A percentile compares a stretch with the other conserved stretches of the same genome.
Conservation (phyloP, 2,888 invertebrate species). For the Scaptomyza tumidula region DNA sequence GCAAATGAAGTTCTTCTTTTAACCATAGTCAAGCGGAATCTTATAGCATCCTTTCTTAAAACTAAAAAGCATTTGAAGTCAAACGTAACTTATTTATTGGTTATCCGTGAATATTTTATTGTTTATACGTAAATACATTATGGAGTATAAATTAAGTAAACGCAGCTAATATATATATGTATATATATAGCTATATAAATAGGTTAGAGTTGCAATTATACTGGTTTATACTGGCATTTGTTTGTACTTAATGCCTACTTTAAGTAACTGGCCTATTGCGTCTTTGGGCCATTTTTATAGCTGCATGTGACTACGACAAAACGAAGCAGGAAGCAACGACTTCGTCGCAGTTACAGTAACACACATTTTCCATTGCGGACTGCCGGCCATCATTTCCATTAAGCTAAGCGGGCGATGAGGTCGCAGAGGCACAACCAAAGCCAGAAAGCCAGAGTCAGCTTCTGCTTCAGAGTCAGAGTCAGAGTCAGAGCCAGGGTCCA, state of each 20-base stretch:
- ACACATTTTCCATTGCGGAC: conserved; percentile 73
- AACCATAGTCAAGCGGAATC: too few relatives aligned
- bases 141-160: too few relatives aligned
- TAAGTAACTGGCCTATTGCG: conserved; percentile 16
- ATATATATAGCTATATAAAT: background rate
- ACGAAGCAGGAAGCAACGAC: conserved; percentile 59
- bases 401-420: conserved; percentile 51
- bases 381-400: conserved; percentile 72
- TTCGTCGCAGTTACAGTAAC: conserved; percentile 72
- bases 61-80: too few relatives aligned
- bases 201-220: background rate
- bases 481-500: conserved; percentile 54
- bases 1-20: too few relatives aligned
- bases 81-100: too few relatives aligned
- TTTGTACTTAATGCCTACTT: conserved; percentile 1
- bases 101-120: too few relatives aligned
- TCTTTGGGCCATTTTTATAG: conserved; percentile 32
- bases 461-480: conserved; percentile 30
- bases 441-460: conserved; percentile 23
- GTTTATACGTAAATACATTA: too few relatives aligned
- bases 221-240: background rate
- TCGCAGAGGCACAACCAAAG: conserved; percentile 45
- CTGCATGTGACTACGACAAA: conserved; percentile 42
- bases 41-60: too few relatives aligned
- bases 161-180: too few relatives aligned